Evolutionary conservation across 2,888 invertebrate species (phyloP).

Genomic region (Caenorhabditis angaria): DNA sequence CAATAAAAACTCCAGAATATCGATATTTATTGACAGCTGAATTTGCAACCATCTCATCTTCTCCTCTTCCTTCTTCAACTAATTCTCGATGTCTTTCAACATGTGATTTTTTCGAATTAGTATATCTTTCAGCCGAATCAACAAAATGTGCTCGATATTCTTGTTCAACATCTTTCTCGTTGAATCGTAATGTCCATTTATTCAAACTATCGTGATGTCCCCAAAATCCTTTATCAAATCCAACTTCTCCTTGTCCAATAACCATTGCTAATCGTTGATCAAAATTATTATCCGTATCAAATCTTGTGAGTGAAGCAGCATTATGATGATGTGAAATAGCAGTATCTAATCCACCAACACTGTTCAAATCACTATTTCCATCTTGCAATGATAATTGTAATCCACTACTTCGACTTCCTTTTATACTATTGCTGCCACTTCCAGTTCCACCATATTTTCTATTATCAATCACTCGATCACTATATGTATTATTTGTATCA

Average conservation of each 20-base stretch:
- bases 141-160: slow-evolving; percentile 71
- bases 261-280: slow-evolving; percentile 69
- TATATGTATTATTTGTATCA: slow-evolving; percentile 49
- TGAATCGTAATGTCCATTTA: slow-evolving; percentile 83
- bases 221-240: slow-evolving; percentile 62
- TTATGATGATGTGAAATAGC: slow-evolving; percentile 72
- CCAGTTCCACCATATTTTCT: slow-evolving; percentile 55
- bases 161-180: slow-evolving; percentile 75
- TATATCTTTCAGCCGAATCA: slow-evolving; percentile 62
- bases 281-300: slow-evolving; percentile 72
- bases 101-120: slow-evolving; percentile 37
- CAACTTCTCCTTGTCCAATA: slow-evolving; percentile 57
- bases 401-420: slow-evolving; percentile 69
- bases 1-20: slow-evolving; percentile 76
- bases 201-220: slow-evolving; percentile 77
- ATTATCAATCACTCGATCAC: slow-evolving; percentile 37
- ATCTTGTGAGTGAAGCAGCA: slow-evolving; percentile 69
- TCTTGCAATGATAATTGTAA: slow-evolving; percentile 61
- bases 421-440: slow-evolving; percentile 65
- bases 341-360: slow-evolving; percentile 69
- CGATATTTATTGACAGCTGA: slow-evolving; percentile 46
- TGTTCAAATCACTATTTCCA: slow-evolving; percentile 67
- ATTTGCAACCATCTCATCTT: slow-evolving; percentile 7
- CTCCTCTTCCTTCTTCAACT: slow-evolving; percentile 30
- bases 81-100: slow-evolving; percentile 56